Base-by-base conservation (phyloP, 1,140 invertebrate species). In the Anastrepha ludens region DNA sequence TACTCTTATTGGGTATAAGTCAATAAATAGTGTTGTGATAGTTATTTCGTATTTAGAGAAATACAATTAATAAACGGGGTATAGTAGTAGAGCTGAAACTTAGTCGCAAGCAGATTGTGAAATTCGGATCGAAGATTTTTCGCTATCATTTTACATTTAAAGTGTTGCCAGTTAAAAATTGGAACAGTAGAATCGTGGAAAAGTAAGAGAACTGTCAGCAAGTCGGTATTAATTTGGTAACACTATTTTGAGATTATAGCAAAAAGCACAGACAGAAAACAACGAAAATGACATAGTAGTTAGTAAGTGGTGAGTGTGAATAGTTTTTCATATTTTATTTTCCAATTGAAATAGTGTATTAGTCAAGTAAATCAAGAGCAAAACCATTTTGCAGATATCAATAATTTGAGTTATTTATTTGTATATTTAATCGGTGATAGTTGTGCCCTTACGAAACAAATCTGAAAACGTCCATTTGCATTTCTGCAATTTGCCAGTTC, bases 201-300 rank as follows among this genome's bases (percentile, higher is more conserved):
- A 20, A 74, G 29, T 67, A 58, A 5, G 70, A 47, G 3, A 74
- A 47, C 17, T 74, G 67, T 74, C 70, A 74, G 29, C 13, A 17
- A 7, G 44, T 47, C 29, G 1, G 17, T 74, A 44, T 4, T n/a
- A 47, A n/a, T 74, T 41, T 74, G 70, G 70, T 41, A 74, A 7
- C 70, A 0, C 44, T 1, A 41, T 13, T 50, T 8, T 11, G 70
- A 74, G 29, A 29, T 5, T 70, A 29, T 41, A 20, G 70, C 44
- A 74, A 29, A 41, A 13, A 39, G 47, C 39, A 74, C 39, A 74
- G 44, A 74, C 70, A 29, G 44, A 74, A 74, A 74, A 74, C 70
- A 74, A 47, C 44, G 70, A 74, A 74, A 74, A 74, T 74, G 70
- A 74, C 44, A n/a, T 39, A 74, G 70, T 74, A 74, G 70, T 74